Evolutionary conservation across 2,888 invertebrate genomes (phyloP), one percentile per base, ranked within the genome.

Genomic region (Volucella bombylans): DNA sequence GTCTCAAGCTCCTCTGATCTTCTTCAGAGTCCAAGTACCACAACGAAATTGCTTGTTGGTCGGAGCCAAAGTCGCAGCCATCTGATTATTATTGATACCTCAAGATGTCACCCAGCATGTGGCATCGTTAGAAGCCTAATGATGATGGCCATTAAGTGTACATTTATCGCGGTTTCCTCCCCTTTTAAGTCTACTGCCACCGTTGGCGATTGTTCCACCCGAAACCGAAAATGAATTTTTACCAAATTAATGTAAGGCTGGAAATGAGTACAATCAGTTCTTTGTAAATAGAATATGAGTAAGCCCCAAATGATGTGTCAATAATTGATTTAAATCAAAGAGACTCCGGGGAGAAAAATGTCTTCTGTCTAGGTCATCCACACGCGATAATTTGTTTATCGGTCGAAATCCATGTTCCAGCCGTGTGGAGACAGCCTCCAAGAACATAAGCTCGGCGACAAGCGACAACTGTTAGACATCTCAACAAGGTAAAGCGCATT

Each of bases 311-410:
- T 74, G 71, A 62, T 74, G 62, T 67, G 85, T 62, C 55, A 85
- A 85, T 80, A 85, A 81, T 61, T 68, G 76, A 74, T 83, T 79
- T 65, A 73, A 82, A 65, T 73, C 64, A 49, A 50, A 61, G 65
- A 68, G 61, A 12, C 38, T 61, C 15, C 67, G 8, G 18, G n/a
- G n/a, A 50, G 52, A 14, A 49, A 50, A 23, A 57, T 45, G 71
- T 73, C 82, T 14, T 9, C 65, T 65, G 83, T 80, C 74, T 80
- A 77, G 85, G 76, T 81, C 83, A 80, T 69, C 74, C 65, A 54
- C 71, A 67, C 55, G 76, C 71, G 76, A 76, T 81, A 85, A 85
- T 85, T 85, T 85, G 80, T 85, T 81, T 67, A 81, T 85, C 81
- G 57, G 23, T 62, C 45, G 38, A 50, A 68, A 81, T 72, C 76